These are phyloP conservation scores for Mellilla xanthometata DNA, from an alignment of 2,888 invertebrate species.

Conservation along the genomic window DNA sequence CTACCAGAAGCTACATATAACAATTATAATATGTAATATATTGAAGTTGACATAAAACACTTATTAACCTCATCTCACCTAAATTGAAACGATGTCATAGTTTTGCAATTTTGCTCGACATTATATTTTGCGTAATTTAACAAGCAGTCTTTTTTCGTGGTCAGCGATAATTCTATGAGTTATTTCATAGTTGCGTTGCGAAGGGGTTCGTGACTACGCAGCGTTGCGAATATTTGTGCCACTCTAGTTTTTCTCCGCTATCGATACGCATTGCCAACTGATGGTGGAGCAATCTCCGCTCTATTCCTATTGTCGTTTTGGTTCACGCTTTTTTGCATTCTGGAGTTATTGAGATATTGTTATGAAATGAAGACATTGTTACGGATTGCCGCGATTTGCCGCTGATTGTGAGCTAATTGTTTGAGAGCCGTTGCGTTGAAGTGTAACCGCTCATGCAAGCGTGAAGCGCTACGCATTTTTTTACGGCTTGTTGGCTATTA, in stretches of 20 bases:
- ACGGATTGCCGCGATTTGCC: constrained; percentile 15
- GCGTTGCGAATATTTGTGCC: constrained; percentile 45
- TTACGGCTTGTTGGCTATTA: constrained; percentile 34
- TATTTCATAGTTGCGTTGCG: constrained; percentile 47
- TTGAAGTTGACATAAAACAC: too few species aligned
- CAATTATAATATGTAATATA: too few species aligned
- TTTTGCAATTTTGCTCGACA: constrained; percentile 23
- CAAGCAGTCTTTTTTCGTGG: constrained; percentile 30
- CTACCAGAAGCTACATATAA: too few species aligned
- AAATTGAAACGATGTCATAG: too few species aligned
- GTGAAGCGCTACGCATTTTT: constrained; percentile 29
- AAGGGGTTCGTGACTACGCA: constrained; percentile 49
- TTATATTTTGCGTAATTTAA: constrained; percentile 33
- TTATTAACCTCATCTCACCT: too few species aligned
- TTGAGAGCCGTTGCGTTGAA: constrained; percentile 5
- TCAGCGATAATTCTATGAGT: constrained; percentile 40
- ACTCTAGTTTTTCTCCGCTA: constrained; percentile 45
- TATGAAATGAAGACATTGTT: constrained; percentile 33
- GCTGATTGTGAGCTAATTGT: constrained; percentile 7
- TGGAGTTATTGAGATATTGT: constrained; percentile 31
- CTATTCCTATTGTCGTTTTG: constrained; percentile 46
- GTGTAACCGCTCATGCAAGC: constrained; percentile 16
- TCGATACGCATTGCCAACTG: constrained; percentile 51
- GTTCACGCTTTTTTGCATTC: constrained; percentile 46
- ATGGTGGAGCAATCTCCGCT: constrained; percentile 45